Evolutionary conservation across 2,797 vertebrate genomes (phyloP).

Genomic region (Galago senegalensis): DNA sequence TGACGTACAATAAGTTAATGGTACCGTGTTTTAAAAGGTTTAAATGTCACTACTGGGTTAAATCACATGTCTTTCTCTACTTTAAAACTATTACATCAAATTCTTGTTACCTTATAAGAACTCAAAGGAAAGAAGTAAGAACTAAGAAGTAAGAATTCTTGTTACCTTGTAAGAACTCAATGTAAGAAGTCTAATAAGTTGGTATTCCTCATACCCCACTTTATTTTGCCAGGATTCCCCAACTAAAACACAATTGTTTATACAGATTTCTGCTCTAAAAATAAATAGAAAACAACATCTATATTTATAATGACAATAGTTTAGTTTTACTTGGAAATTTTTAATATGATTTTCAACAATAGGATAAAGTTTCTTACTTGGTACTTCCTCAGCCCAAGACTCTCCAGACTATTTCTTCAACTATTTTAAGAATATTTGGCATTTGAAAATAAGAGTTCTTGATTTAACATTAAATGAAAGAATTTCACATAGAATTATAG

Average conservation of each 20-base stretch:
- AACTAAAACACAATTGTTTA: not conserved
- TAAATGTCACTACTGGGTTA: not conserved
- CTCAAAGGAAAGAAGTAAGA: not conserved
- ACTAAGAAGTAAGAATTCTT: not conserved
- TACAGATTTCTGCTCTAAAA: not conserved
- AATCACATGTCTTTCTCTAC: not conserved
- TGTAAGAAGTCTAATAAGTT: not conserved
- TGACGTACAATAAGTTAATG: not conserved
- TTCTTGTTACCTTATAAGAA: not conserved
- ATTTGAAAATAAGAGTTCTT: slow-evolving; percentile 24
- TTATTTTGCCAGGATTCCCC: too few species aligned
- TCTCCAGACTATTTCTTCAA: not conserved
- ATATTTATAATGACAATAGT: not conserved
- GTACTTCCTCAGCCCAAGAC: not conserved
- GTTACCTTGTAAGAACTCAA: not conserved
- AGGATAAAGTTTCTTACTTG: not conserved
- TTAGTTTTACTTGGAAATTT: not conserved
- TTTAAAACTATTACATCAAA: not conserved
- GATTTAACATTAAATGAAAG: not conserved
- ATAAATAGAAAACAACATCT: not conserved
- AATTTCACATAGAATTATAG: not conserved
- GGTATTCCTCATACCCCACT: not conserved
- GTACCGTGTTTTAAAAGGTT: not conserved
- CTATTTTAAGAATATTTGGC: not conserved
- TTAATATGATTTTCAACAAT: not conserved